phyloP scores from a whole-genome alignment of 1,140 invertebrate genomes.

The Saccostrea echinata region DNA sequence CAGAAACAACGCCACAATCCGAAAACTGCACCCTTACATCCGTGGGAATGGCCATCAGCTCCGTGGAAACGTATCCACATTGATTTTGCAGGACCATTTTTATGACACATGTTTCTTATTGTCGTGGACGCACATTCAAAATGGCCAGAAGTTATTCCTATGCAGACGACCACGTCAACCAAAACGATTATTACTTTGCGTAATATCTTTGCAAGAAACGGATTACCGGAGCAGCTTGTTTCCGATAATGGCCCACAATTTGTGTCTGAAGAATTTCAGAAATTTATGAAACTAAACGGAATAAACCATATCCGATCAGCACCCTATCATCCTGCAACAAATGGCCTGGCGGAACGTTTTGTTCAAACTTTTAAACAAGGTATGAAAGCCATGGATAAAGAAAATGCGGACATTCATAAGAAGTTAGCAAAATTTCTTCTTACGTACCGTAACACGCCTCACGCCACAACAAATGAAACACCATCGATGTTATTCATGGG shows the following conservation, averaged over 20 bases:
- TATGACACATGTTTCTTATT: constrained; percentile 65
- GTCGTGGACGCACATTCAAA: constrained; percentile 61
- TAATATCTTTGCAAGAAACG: constrained; percentile 75
- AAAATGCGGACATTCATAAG: no score
- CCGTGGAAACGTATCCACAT: constrained; percentile 62
- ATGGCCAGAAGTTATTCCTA: constrained; percentile 58
- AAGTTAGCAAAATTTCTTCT: no score
- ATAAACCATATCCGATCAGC: no score
- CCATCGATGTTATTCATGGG: no score
- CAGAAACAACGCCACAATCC: constrained; percentile 30
- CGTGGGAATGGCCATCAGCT: constrained; percentile 57
- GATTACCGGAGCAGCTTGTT: constrained; percentile 77
- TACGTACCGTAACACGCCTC: no score
- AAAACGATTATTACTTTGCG: constrained; percentile 55
- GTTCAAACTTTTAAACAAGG: no score
- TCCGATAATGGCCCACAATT: constrained; percentile 81
- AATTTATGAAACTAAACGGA: constrained; percentile 77
- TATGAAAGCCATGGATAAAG: no score
- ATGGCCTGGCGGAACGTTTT: no score
- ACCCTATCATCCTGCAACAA: no score
- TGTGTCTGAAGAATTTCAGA: constrained; percentile 68
- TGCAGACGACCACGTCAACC: constrained; percentile 25
- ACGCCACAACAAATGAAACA: no score
- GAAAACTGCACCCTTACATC: constrained; percentile 51
- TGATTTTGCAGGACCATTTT: constrained; percentile 72